Evolutionary conservation across 1,140 invertebrate species (phyloP).

Genomic region (Chlorops oryzae): DNA sequence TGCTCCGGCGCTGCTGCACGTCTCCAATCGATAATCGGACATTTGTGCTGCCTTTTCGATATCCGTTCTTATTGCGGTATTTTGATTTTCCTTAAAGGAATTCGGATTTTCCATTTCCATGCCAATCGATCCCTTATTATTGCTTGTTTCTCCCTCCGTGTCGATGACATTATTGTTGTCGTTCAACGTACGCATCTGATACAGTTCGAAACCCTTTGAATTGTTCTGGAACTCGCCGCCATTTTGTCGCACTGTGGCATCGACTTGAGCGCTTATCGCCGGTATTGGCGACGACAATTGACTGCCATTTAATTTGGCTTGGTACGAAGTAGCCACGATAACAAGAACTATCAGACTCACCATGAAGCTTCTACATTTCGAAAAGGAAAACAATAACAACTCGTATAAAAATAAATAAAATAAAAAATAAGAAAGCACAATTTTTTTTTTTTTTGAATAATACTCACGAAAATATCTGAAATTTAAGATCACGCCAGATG

Average conservation of each 20-base stretch:
- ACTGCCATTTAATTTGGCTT: slow-evolving; percentile 30
- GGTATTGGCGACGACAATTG: slow-evolving; percentile 26
- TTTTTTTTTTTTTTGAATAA: too few species aligned
- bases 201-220: slow-evolving; percentile 41
- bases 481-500: slow-evolving; percentile 60
- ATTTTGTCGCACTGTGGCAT: slow-evolving; percentile 8
- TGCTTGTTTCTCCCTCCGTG: slow-evolving; percentile 24
- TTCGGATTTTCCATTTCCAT: slow-evolving; percentile 17
- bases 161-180: slow-evolving; percentile 19
- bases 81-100: too few species aligned
- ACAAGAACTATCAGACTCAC: slow-evolving; percentile 33
- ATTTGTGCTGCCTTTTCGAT: slow-evolving; percentile 18
- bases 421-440: neutral
- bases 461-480: slow-evolving; percentile 66
- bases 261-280: slow-evolving; percentile 39
- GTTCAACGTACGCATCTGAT: slow-evolving; percentile 40
- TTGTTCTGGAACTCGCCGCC: slow-evolving; percentile 20
- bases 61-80: neutral
- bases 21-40: slow-evolving; percentile 36
- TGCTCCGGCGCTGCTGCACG: slow-evolving; percentile 24
- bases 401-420: neutral
- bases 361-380: slow-evolving; percentile 40
- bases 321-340: slow-evolving; percentile 38
- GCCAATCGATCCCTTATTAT: too few species aligned
- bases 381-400: too few species aligned